Evolutionary conservation across 2,797 vertebrate genomes (phyloP), one percentile per base, ranked within the genome.

Genomic region (Gymnodraco acuticeps): DNA sequence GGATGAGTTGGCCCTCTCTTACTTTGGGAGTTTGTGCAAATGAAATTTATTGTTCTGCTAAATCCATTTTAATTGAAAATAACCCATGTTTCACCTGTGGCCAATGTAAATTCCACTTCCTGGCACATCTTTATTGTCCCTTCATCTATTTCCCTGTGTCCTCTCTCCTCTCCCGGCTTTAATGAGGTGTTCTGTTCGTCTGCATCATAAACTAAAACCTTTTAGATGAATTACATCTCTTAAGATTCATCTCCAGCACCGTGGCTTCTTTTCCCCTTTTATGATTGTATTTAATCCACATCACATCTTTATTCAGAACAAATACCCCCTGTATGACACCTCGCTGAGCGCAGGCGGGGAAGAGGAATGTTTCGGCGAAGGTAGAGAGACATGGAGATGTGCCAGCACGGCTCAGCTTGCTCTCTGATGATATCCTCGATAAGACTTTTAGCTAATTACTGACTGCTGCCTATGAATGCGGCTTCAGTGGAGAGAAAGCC

Each of bases 401-500:
- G 89, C 89, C 92, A 91, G 82, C 23, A 1, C 46, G 16, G 84
- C 83, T 86, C 82, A 70, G 82, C 71, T 73, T 43, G 76, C 62
- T 73, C 72, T 84, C 75, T 82, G 84, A 90, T 87, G 78, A 92
- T 89, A 92, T 89, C 85, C 85, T 73, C 41, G 88, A 88, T 92
- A 91, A 89, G 88, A 85, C 89, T 89, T 92, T 93, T 90, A 86
- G 86, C 88, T 92, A 93, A 95, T 93, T 94, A 93, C 82, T 74
- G 81, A 77, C 82, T 82, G 84, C 82, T 81, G 86, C 88, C 77
- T 87, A 66, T 89, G 89, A 91, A 88, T 84, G 84, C 82, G 41
- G 78, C 84, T 66, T 51, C 45, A 56, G 75, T 76, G 87, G 73
- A 74, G 85, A 84, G 87, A 84, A 73, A 91, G 81, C 71, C 84